Conservation (phyloP, 2,888 invertebrate genomes). For the Drosophila macrothrix region DNA sequence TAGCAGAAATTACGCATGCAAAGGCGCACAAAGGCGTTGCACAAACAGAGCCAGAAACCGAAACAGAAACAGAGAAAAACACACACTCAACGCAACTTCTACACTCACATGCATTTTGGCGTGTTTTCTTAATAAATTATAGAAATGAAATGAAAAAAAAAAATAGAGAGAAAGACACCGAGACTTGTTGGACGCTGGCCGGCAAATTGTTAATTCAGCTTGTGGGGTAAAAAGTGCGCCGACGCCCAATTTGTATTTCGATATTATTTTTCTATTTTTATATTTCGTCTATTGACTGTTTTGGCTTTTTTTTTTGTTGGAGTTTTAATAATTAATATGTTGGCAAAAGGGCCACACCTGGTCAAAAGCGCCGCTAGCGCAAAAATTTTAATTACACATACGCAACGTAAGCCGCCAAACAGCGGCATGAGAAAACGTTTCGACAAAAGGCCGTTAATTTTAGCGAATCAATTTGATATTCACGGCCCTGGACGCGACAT, state of each 20-base stretch:
- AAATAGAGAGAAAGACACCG: neutral
- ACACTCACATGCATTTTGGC: conserved; percentile 57
- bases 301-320: conserved; percentile 12
- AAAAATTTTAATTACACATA: conserved; percentile 68
- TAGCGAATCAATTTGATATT: conserved; percentile 59
- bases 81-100: conserved; percentile 10
- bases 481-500: conserved; percentile 11
- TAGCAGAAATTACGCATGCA: conserved; percentile 74
- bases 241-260: conserved; percentile 50
- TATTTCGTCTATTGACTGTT: conserved; percentile 15
- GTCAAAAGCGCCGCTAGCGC: conserved; percentile 69
- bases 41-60: conserved; percentile 38
- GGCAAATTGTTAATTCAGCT: conserved; percentile 35
- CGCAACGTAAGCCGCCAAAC: conserved; percentile 42
- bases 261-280: conserved; percentile 30
- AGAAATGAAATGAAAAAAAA: conserved; percentile 45
- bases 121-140: conserved; percentile 73
- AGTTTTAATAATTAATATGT: conserved; percentile 68
- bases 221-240: conserved; percentile 45
- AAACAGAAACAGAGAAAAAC: conserved; percentile 9
- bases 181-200: conserved; percentile 58
- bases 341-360: conserved; percentile 76
- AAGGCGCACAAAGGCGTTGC: conserved; percentile 73
- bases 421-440: conserved; percentile 47
- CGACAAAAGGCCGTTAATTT: conserved; percentile 60